A percentile compares a stretch with the other conserved stretches of the same genome.
Evolutionary conservation across 1,140 invertebrate genomes (phyloP).

Genomic region (Zophobas morio): DNA sequence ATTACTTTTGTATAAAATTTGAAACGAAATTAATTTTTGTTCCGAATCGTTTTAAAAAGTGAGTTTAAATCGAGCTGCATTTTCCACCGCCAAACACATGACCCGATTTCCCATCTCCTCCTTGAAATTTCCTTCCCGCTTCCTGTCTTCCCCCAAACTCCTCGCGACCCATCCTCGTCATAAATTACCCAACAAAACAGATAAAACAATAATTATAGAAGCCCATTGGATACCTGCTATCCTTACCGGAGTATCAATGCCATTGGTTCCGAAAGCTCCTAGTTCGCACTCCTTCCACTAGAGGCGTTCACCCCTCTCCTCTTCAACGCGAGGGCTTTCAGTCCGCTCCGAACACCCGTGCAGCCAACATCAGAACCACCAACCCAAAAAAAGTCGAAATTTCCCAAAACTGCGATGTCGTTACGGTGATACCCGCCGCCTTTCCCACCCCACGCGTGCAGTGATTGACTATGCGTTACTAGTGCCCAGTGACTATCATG

Average conservation of each 20-base stretch:
- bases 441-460: no score
- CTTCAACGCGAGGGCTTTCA: conserved; percentile 26
- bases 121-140: background rate
- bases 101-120: background rate
- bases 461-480: no score
- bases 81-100: no score
- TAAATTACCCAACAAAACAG: conserved; percentile 47
- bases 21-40: no score
- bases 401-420: no score
- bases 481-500: conserved; percentile 63
- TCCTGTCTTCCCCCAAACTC: conserved; percentile 2
- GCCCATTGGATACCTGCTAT: conserved; percentile 46
- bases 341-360: conserved; percentile 17
- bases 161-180: conserved; percentile 1
- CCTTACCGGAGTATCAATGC: conserved; percentile 10
- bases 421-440: no score
- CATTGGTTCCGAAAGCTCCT: conserved; percentile 47
- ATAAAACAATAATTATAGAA: conserved; percentile 47
- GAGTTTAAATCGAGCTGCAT: no score
- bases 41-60: no score
- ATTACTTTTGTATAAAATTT: no score
- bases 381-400: no score
- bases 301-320: conserved; percentile 50
- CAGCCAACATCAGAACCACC: background rate
- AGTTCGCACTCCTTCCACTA: conserved; percentile 50